These are phyloP conservation scores for Andrena flavipes DNA, from an alignment of 2,888 invertebrate genomes.

Conservation along the genomic window DNA sequence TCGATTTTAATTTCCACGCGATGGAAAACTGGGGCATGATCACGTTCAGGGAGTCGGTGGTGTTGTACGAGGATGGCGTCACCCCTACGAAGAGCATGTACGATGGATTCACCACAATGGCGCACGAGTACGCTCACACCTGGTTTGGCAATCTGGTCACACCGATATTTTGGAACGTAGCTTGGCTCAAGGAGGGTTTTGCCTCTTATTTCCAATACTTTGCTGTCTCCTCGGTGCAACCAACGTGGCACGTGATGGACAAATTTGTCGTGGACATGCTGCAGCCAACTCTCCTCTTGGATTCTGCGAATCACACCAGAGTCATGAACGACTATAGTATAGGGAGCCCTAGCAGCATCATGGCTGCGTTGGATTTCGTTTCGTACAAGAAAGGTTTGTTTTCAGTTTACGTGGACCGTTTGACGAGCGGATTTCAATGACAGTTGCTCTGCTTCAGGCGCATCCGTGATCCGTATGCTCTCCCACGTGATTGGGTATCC, in stretches of 20 bases:
- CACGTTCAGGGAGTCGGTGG: constrained; percentile 87
- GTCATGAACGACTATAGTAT: constrained; percentile 86
- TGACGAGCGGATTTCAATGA: too few relatives aligned
- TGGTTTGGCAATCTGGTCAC: constrained; percentile 85
- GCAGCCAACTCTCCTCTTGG: constrained; percentile 79
- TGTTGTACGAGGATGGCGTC: constrained; percentile 53
- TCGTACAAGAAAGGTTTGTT: constrained; percentile 88
- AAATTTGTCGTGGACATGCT: constrained; percentile 84
- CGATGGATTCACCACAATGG: constrained; percentile 78
- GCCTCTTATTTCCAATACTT: constrained; percentile 86
- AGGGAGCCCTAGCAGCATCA: constrained; percentile 85
- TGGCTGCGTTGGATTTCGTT: constrained; percentile 87
- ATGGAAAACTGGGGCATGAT: constrained; percentile 98
- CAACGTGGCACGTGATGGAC: constrained; percentile 84
- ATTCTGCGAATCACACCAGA: constrained; percentile 85
- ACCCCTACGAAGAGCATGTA: constrained; percentile 62
- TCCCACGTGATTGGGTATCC: constrained; percentile 63
- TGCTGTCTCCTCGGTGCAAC: constrained; percentile 49
- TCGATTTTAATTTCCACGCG: constrained; percentile 93
- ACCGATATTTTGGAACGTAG: constrained; percentile 82
- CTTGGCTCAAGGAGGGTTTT: constrained; percentile 86
- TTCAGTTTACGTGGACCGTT: background rate
- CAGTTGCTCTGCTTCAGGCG: constrained; percentile 59
- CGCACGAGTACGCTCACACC: constrained; percentile 87
- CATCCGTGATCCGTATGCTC: constrained; percentile 76